phyloP scores from a whole-genome alignment of 2,888 invertebrate genomes.

The Podabrus alpinus region DNA sequence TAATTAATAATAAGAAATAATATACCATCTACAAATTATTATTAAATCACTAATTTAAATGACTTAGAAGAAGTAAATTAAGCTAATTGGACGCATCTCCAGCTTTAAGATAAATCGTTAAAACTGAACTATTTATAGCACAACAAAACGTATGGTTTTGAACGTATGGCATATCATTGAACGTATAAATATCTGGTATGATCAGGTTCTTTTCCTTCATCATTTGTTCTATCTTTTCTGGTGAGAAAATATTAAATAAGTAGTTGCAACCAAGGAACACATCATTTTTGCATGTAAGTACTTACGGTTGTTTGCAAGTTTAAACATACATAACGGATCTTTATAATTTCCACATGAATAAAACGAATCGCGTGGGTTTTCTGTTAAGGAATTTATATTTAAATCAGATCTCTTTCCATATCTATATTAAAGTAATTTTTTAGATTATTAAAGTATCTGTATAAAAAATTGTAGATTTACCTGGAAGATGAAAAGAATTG shows the following conservation, averaged over 20 bases:
- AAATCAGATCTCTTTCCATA: constrained; percentile 51
- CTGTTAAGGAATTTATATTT: constrained; percentile 37
- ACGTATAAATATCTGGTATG: too few relatives aligned
- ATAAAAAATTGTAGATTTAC: constrained; percentile 27
- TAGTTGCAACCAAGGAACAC: too few relatives aligned
- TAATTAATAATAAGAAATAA: too few relatives aligned
- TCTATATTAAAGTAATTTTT: constrained; percentile 35
- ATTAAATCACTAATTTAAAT: not conserved
- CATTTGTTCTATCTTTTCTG: constrained; percentile 40
- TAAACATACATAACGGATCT: constrained; percentile 56
- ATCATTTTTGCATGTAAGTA: not conserved
- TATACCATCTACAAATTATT: not conserved
- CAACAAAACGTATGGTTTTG: constrained; percentile 28
- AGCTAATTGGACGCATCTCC: constrained; percentile 41
- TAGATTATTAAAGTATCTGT: not conserved
- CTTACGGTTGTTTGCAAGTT: constrained; percentile 59
- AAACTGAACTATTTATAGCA: not conserved
- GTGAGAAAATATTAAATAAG: constrained; percentile 24
- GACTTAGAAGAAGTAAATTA: not conserved
- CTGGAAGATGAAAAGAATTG: constrained; percentile 49
- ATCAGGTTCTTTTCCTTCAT: constrained; percentile 37
- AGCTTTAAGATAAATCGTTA: constrained; percentile 42
- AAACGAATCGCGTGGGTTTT: constrained; percentile 34
- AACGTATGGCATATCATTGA: not conserved
- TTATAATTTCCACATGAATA: constrained; percentile 34